Percentiles rank a stretch among this genome's conserved stretches.
Evolutionary conservation across 2,888 invertebrate genomes (phyloP).

Genomic region (Alloplasta piceator): DNA sequence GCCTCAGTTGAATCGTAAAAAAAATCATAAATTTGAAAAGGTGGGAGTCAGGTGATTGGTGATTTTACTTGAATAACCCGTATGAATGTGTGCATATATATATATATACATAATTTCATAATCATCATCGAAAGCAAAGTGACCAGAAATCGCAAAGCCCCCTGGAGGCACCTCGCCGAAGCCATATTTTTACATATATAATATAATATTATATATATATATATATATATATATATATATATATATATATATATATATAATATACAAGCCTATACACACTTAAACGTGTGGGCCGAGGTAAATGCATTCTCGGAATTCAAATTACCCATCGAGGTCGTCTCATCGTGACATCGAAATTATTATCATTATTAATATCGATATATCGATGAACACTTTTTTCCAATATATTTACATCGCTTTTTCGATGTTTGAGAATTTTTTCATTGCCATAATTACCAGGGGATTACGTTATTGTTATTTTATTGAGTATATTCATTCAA

Average conservation of each 20-base stretch:
- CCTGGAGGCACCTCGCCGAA: slow-evolving; percentile 31
- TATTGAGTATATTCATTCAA: too few species aligned
- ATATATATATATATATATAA: slow-evolving; percentile 5
- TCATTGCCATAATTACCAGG: too few species aligned
- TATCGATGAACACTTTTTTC: slow-evolving; percentile 4
- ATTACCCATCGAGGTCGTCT: slow-evolving; percentile 52
- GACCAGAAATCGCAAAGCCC: slow-evolving; percentile 22
- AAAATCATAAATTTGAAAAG: too few species aligned
- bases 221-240: background rate
- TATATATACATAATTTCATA: slow-evolving; percentile 5
- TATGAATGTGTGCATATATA: background rate
- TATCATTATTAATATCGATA: slow-evolving; percentile 20
- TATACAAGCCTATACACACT: background rate
- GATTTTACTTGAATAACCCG: background rate
- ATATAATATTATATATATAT: too few species aligned
- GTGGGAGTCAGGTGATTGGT: background rate
- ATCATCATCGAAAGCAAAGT: slow-evolving; percentile 10
- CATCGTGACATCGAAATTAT: slow-evolving; percentile 31
- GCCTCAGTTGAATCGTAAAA: too few species aligned
- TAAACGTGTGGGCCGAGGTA: slow-evolving; percentile 49
- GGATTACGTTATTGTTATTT: too few species aligned
- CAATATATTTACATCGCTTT: too few species aligned
- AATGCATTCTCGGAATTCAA: slow-evolving; percentile 59
- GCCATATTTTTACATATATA: background rate
- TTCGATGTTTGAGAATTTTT: too few species aligned